Evolutionary conservation across 2,888 invertebrate species (phyloP).

Genomic region (Hirtodrosophila alboralis): DNA sequence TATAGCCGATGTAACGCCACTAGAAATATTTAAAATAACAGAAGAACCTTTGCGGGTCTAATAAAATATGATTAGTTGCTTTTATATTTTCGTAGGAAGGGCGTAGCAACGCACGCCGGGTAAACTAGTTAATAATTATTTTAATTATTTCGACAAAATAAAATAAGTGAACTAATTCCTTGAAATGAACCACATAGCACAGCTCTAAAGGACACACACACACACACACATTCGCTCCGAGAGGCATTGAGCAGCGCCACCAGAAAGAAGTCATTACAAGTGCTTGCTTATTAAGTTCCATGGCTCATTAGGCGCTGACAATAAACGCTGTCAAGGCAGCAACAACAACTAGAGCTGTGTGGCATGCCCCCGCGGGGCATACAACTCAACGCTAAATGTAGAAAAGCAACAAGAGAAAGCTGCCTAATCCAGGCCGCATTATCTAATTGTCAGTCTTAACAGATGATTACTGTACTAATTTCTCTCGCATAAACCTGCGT

Average conservation of each 20-base stretch:
- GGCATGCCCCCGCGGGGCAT: constrained; percentile 32
- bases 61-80: no score
- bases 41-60: no score
- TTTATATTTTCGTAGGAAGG: no score
- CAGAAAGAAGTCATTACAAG: constrained; percentile 72
- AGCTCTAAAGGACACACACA: constrained; percentile 1
- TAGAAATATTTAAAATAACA: no score
- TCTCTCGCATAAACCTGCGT: constrained; percentile 55
- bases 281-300: constrained; percentile 78
- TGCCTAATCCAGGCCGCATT: constrained; percentile 67
- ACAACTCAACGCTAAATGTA: constrained; percentile 13
- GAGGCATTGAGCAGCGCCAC: not conserved
- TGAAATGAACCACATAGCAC: not conserved
- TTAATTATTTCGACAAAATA: no score
- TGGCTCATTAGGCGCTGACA: constrained; percentile 77
- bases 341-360: constrained; percentile 7
- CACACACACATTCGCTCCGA: not conserved
- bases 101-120: no score
- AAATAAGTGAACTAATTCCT: no score
- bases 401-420: constrained; percentile 41
- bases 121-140: no score
- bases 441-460: constrained; percentile 77
- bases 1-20: no score
- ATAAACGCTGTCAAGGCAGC: constrained; percentile 60
- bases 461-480: constrained; percentile 76